Conservation (phyloP, 1,140 invertebrate genomes). For the Patella vulgata region DNA sequence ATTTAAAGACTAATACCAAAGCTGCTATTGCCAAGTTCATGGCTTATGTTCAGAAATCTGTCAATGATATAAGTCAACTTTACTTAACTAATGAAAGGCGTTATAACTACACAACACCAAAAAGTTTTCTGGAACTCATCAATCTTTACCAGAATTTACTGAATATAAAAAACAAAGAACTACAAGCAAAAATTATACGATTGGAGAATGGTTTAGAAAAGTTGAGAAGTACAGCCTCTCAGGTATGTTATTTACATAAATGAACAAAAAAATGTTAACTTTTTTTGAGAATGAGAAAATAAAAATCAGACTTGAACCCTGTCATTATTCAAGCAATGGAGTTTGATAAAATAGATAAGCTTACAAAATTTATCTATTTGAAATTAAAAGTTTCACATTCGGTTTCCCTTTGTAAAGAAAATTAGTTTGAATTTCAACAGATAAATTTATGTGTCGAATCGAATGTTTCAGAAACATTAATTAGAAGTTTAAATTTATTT, state of each 20-base stretch:
- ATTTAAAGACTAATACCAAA: slow-evolving; percentile 53
- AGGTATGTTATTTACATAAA: slow-evolving; percentile 71
- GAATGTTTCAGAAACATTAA: no score
- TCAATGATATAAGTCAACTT: slow-evolving; percentile 86
- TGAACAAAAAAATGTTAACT: no score
- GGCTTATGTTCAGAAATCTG: slow-evolving; percentile 93
- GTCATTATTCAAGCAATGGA: no score
- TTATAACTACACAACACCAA: slow-evolving; percentile 97
- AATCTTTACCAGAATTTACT: slow-evolving; percentile 90
- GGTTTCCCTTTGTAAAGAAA: no score
- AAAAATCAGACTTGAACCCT: no score
- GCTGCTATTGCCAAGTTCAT: slow-evolving; percentile 84
- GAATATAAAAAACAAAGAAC: slow-evolving; percentile 81
- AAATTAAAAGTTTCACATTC: no score
- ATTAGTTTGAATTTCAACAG: no score
- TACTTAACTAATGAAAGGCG: slow-evolving; percentile 90
- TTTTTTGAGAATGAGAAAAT: no score
- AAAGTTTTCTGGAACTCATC: slow-evolving; percentile 96
- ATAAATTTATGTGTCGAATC: no score
- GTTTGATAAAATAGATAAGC: no score
- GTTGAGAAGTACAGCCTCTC: slow-evolving; percentile 78
- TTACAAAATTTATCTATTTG: no score
- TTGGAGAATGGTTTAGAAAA: slow-evolving; percentile 95
- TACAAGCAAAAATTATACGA: slow-evolving; percentile 84
- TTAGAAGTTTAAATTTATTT: no score